These are phyloP conservation scores for Caenorhabditis sulstoni DNA, from an alignment of 2,888 invertebrate genomes.

Conservation along the genomic window DNA sequence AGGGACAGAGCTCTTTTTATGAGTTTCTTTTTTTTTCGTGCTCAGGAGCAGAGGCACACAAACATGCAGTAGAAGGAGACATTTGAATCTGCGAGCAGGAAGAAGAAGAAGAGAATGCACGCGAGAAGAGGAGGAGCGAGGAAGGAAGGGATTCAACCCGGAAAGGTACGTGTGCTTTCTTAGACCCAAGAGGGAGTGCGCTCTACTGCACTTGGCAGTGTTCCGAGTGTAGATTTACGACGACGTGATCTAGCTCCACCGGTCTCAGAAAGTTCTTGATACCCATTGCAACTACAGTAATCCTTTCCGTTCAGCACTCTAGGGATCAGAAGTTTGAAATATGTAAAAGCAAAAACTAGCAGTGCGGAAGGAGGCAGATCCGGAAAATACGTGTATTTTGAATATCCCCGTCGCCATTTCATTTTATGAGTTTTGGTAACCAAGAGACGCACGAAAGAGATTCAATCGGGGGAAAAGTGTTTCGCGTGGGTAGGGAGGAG, in stretches of 20 bases:
- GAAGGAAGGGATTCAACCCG: slow-evolving; percentile 11
- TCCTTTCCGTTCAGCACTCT: too few relatives aligned
- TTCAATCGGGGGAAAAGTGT: background rate
- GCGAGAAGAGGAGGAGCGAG: background rate
- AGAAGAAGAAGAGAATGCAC: slow-evolving; percentile 15
- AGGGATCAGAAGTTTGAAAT: background rate
- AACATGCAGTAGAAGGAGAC: background rate
- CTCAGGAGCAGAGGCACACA: slow-evolving; percentile 2
- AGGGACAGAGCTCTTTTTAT: slow-evolving; percentile 15
- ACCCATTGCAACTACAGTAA: background rate
- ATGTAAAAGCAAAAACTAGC: background rate
- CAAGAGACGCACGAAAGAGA: background rate
- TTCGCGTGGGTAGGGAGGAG: background rate
- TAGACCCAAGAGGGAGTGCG: too few relatives aligned
- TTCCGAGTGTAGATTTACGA: too few relatives aligned
- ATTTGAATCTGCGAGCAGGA: too few relatives aligned
- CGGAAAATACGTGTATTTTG: slow-evolving; percentile 6
- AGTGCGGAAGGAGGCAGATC: slow-evolving; percentile 9
- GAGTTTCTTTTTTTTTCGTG: slow-evolving; percentile 15
- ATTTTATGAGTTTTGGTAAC: too few relatives aligned
- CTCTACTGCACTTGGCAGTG: too few relatives aligned
- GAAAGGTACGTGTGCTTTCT: too few relatives aligned
- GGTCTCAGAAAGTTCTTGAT: too few relatives aligned
- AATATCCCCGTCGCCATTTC: too few relatives aligned
- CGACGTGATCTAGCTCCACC: too few relatives aligned